Conservation (phyloP, 2,888 invertebrate genomes). For the Acrocera orbiculus region DNA sequence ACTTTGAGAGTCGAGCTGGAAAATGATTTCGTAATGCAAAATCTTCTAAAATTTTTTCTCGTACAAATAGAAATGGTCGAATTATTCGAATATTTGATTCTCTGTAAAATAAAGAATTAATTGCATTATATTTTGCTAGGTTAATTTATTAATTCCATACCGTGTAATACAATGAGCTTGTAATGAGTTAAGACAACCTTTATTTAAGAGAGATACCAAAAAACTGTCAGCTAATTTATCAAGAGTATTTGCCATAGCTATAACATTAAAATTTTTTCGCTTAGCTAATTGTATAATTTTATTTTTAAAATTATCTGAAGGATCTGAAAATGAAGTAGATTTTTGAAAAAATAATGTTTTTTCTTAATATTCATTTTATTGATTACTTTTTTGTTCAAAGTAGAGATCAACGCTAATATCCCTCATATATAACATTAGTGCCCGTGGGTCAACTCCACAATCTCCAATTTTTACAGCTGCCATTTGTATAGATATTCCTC, state of each 20-base stretch:
- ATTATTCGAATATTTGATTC: conserved; percentile 67
- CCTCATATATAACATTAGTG: conserved; percentile 56
- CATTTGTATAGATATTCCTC: conserved; percentile 56
- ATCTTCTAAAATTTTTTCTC: conserved; percentile 38
- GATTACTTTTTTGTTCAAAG: conserved; percentile 49
- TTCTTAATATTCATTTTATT: neutral
- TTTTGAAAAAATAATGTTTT: neutral
- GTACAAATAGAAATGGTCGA: conserved; percentile 71
- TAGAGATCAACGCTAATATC: conserved; percentile 56
- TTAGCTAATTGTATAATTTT: conserved; percentile 59
- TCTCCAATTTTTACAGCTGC: conserved; percentile 41
- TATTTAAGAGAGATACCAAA: conserved; percentile 62
- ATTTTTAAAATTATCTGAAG: conserved; percentile 28
- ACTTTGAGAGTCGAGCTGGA: conserved; percentile 13
- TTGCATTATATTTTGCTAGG: neutral
- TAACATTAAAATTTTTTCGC: conserved; percentile 62
- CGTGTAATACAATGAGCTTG: conserved; percentile 62
- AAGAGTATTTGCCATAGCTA: conserved; percentile 73
- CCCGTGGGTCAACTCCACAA: conserved; percentile 56
- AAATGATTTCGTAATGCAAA: conserved; percentile 13
- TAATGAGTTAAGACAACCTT: conserved; percentile 58
- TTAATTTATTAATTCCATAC: conserved; percentile 29
- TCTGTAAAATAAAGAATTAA: conserved; percentile 21
- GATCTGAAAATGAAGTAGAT: conserved; percentile 28
- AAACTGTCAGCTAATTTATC: conserved; percentile 73